Evolutionary conservation across 1,140 invertebrate species (phyloP).

Genomic region (Ceratosolen fusciceps): DNA sequence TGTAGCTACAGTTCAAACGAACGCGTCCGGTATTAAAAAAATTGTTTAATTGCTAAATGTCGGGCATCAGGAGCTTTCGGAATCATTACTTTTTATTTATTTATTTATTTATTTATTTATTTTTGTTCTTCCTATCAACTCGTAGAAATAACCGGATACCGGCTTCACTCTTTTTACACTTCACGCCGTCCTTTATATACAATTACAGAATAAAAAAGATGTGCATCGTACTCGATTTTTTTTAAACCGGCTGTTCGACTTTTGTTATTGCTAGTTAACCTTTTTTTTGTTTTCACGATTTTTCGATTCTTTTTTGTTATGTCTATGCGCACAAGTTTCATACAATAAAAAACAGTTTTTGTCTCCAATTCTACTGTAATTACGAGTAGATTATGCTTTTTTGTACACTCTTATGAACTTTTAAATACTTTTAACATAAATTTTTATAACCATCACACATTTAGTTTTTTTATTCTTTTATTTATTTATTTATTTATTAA

Average conservation of each 20-base stretch:
- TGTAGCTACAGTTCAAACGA: background rate
- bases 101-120: too few species aligned
- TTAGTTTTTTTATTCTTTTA: too few species aligned
- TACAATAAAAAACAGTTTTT: background rate
- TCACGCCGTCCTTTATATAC: background rate
- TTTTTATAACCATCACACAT: too few species aligned
- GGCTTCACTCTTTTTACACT: background rate
- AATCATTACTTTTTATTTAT: too few species aligned
- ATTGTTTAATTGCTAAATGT: background rate
- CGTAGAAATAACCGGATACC: background rate
- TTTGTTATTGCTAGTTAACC: background rate
- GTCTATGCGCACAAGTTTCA: background rate
- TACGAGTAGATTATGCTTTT: too few species aligned
- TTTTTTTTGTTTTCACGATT: slow-evolving; percentile 2
- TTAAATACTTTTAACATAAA: too few species aligned
- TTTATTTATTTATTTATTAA: too few species aligned
- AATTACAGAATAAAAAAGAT: background rate
- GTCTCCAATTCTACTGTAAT: background rate
- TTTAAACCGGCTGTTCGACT: background rate
- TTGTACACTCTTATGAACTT: too few species aligned
- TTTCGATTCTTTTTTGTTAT: slow-evolving; percentile 7
- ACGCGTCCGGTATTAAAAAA: background rate
- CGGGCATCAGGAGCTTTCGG: background rate
- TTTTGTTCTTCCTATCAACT: slow-evolving; percentile 9
- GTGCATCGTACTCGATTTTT: background rate